These are phyloP conservation scores for Marmota monax DNA, from an alignment of 2,113 vertebrate species.

Conservation along the genomic window DNA sequence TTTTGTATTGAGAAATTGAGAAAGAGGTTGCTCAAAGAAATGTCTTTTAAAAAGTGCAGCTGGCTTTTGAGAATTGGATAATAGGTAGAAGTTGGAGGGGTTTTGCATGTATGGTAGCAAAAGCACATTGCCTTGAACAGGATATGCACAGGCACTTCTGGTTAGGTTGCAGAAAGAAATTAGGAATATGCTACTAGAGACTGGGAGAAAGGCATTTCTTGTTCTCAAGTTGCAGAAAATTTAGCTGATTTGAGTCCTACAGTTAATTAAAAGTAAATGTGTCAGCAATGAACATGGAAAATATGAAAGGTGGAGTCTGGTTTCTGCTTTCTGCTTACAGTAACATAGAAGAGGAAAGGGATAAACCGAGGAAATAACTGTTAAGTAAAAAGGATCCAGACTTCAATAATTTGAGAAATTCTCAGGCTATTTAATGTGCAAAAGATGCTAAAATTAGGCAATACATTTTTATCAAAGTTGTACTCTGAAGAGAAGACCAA, in stretches of 20 bases:
- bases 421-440: background rate
- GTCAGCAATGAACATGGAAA: background rate
- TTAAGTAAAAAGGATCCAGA: background rate
- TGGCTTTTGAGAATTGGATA: background rate
- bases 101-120: background rate
- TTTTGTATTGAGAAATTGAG: background rate
- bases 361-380: background rate
- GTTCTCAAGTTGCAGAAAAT: background rate
- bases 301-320: background rate
- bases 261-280: background rate
- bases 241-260: background rate
- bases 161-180: background rate
- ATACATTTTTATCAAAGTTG: background rate
- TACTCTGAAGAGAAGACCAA: background rate
- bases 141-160: background rate
- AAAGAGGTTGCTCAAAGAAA: background rate
- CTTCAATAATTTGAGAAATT: background rate
- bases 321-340: background rate
- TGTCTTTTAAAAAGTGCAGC: background rate
- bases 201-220: background rate
- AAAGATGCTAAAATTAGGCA: background rate
- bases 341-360: background rate
- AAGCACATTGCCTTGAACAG: background rate
- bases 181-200: background rate
- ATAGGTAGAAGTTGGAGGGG: background rate